phyloP scores from a whole-genome alignment of 2,888 invertebrate species.

The Plagodis dolabraria region DNA sequence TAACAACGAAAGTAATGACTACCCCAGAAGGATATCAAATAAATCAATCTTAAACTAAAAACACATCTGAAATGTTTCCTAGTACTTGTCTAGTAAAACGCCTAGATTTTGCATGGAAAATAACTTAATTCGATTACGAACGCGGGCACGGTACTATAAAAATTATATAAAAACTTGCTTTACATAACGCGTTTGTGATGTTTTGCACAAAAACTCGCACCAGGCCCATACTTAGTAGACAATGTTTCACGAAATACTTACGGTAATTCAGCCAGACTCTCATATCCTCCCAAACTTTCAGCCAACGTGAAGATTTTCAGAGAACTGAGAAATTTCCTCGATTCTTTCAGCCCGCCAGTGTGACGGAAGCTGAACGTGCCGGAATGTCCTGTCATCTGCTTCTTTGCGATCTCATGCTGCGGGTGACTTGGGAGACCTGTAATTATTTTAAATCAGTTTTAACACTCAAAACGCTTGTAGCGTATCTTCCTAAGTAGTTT shows the following conservation, averaged over 20 bases:
- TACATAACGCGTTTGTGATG: no score
- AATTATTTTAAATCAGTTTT: conserved; percentile 36
- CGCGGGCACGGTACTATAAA: no score
- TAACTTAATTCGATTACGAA: no score
- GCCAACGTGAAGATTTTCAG: conserved; percentile 94
- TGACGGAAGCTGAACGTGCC: conserved; percentile 97
- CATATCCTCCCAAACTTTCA: conserved; percentile 97
- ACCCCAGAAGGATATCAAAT: no score
- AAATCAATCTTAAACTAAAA: no score
- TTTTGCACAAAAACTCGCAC: neutral
- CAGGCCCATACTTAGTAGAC: neutral
- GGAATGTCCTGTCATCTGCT: conserved; percentile 94
- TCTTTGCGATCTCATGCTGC: conserved; percentile 91
- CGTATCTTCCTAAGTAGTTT: no score
- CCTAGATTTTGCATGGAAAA: no score
- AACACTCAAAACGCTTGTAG: neutral
- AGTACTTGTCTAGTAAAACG: no score
- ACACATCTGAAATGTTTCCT: no score
- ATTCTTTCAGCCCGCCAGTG: conserved; percentile 90
- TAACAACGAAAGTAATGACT: no score
- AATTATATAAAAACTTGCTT: no score
- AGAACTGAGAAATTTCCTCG: conserved; percentile 89
- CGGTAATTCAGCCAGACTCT: conserved; percentile 97
- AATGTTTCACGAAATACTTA: conserved; percentile 77
- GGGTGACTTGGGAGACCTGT: conserved; percentile 93